Evolutionary conservation across 2,888 invertebrate species (phyloP).

Genomic region (Drosophila peninsularis): DNA sequence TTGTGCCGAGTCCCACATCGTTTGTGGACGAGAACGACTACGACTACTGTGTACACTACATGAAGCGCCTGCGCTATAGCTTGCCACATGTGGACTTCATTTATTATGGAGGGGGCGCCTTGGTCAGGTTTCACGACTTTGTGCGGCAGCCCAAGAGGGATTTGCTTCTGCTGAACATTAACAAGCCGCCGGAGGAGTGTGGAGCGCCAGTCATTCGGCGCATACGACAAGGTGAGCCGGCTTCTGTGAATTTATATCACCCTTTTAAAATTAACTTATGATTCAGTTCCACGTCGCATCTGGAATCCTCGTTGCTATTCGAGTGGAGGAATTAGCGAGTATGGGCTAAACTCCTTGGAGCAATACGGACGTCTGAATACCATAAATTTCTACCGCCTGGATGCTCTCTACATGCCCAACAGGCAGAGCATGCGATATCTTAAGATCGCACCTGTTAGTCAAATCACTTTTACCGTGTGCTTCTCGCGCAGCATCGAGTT

Average conservation of each 20-base stretch:
- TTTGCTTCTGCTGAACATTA: conserved; percentile 82
- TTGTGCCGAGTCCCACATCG: conserved; percentile 86
- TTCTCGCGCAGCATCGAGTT: conserved; percentile 86
- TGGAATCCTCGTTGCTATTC: conserved; percentile 87
- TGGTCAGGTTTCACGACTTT: conserved; percentile 87
- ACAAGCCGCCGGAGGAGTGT: conserved; percentile 68
- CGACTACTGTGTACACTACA: conserved; percentile 85
- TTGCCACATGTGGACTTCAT: conserved; percentile 89
- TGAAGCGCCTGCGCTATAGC: conserved; percentile 86
- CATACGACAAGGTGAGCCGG: conserved; percentile 87
- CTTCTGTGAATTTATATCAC: neutral
- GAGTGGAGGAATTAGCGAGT: conserved; percentile 83
- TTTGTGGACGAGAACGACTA: conserved; percentile 86
- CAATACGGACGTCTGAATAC: conserved; percentile 88
- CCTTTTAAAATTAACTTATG: neutral
- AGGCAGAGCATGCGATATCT: conserved; percentile 86
- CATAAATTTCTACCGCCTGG: conserved; percentile 88
- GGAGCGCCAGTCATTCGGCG: conserved; percentile 86
- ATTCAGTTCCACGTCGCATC: conserved; percentile 86
- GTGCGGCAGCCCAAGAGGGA: conserved; percentile 87
- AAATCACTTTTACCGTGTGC: conserved; percentile 87
- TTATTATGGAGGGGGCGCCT: conserved; percentile 87
- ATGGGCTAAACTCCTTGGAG: conserved; percentile 85
- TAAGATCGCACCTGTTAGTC: conserved; percentile 86
- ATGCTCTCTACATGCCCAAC: conserved; percentile 89